phyloP scores from a whole-genome alignment of 1,140 invertebrate genomes.

The Bombus superbus region DNA sequence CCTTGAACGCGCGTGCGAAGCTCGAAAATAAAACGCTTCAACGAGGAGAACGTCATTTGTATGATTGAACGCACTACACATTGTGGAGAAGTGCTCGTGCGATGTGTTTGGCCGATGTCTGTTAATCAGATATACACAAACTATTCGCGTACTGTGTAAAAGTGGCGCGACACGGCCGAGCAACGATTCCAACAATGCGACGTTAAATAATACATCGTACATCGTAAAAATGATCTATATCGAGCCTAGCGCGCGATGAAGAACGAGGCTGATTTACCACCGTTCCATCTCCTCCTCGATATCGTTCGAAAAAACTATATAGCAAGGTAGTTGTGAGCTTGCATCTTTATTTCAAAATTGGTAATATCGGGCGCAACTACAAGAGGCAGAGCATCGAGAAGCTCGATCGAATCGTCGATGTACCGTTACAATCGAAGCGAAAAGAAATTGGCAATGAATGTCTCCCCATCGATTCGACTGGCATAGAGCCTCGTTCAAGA shows the following conservation, averaged over 20 bases:
- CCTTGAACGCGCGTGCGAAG: constrained; percentile 20
- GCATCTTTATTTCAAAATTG: constrained; percentile 1
- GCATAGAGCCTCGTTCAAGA: constrained; percentile 19
- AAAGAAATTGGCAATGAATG: constrained; percentile 47
- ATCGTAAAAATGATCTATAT: neutral
- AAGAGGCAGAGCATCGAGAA: neutral
- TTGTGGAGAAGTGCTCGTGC: neutral
- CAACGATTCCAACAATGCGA: neutral
- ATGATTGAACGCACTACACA: constrained; percentile 17
- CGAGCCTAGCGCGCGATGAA: neutral
- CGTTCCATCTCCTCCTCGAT: no score
- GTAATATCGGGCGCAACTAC: neutral
- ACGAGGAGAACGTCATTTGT: neutral
- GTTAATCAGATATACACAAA: neutral
- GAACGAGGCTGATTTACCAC: neutral
- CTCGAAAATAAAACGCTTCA: neutral
- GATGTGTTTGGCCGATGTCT: neutral
- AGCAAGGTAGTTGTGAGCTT: neutral
- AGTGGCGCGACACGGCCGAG: no score
- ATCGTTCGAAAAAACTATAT: neutral
- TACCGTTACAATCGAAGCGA: constrained; percentile 17
- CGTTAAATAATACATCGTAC: neutral
- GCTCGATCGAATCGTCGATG: constrained; percentile 12
- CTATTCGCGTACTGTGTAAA: neutral
- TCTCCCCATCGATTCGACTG: constrained; percentile 28